These are phyloP conservation scores for Epinephelus cyanopodus DNA, from an alignment of 2,113 vertebrate genomes.

Conservation along the genomic window DNA sequence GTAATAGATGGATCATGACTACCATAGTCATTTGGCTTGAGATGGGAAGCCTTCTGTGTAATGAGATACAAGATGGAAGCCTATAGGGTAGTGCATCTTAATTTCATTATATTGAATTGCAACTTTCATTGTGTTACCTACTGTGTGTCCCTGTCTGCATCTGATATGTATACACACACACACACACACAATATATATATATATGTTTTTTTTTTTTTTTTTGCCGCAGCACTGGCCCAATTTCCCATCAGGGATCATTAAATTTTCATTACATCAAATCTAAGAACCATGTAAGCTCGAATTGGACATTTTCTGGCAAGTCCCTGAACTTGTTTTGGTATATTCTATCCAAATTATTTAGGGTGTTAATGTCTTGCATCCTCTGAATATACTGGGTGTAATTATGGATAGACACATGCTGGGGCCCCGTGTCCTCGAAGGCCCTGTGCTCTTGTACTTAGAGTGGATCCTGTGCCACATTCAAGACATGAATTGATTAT, in stretches of 20 bases:
- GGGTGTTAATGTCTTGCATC: conserved; percentile 30
- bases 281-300: conserved; percentile 66
- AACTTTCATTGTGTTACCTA: conserved; percentile 1
- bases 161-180: too few species aligned
- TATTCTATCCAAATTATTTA: conserved; percentile 62
- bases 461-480: not conserved
- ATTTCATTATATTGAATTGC: not conserved
- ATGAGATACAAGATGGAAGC: not conserved
- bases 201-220: not conserved
- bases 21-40: not conserved
- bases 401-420: conserved; percentile 1
- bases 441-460: not conserved
- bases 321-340: conserved; percentile 32
- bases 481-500: not conserved
- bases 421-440: not conserved
- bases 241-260: conserved; percentile 65
- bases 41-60: not conserved
- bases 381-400: conserved; percentile 10
- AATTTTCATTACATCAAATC: conserved; percentile 74
- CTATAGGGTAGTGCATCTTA: not conserved
- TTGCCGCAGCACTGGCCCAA: conserved; percentile 32
- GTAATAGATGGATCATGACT: not conserved
- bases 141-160: not conserved
- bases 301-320: conserved; percentile 48
- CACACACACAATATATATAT: too few species aligned